phyloP scores from a whole-genome alignment of 1,140 invertebrate genomes.

The Drosophila littoralis region DNA sequence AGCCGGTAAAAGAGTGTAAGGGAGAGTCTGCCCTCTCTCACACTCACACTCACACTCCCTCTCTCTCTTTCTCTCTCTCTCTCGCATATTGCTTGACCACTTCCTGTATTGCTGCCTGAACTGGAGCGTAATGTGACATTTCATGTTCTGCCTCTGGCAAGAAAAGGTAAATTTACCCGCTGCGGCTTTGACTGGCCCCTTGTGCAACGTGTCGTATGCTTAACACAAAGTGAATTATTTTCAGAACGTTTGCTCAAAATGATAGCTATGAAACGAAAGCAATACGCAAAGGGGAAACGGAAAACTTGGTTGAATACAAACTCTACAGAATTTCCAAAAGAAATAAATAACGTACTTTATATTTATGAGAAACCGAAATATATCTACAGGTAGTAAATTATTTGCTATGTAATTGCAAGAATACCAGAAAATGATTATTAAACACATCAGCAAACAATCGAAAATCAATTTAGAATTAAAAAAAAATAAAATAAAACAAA shows the following conservation, averaged over 20 bases:
- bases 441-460: too few relatives aligned
- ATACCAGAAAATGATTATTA: too few relatives aligned
- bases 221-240: conserved; percentile 55
- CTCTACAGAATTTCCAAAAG: too few relatives aligned
- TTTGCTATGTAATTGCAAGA: too few relatives aligned
- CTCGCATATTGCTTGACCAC: conserved; percentile 56
- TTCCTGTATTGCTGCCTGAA: conserved; percentile 73
- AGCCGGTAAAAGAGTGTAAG: conserved; percentile 6
- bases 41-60: not conserved
- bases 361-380: too few relatives aligned
- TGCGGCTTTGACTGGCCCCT: conserved; percentile 23
- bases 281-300: not conserved
- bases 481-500: too few relatives aligned
- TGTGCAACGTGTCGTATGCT: conserved; percentile 59
- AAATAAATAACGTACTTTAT: too few relatives aligned
- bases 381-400: too few relatives aligned
- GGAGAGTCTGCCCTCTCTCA: not conserved
- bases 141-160: conserved; percentile 52
- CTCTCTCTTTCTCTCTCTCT: not conserved
- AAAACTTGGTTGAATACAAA: too few relatives aligned
- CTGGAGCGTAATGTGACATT: conserved; percentile 80
- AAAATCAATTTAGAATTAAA: too few relatives aligned
- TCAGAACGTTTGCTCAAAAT: conserved; percentile 2
- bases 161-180: conserved; percentile 34
- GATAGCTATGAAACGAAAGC: not conserved